These are phyloP conservation scores for Trachelipus rathkii DNA, from an alignment of 1,140 invertebrate genomes.

Conservation along the genomic window DNA sequence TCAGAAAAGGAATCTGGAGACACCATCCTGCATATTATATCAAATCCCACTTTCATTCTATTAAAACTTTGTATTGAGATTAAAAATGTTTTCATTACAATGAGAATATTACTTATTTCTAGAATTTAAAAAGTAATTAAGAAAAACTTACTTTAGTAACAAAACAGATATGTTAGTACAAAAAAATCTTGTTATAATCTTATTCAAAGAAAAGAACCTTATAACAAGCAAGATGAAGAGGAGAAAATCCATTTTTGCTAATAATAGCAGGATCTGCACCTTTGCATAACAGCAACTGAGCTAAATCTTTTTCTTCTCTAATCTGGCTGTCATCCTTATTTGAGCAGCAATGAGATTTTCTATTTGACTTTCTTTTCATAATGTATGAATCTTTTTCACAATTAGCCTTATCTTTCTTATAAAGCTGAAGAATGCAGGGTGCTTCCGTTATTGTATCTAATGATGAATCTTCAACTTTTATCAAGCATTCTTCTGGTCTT, in stretches of 20 bases:
- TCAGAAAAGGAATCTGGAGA: no score
- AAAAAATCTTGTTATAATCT: constrained; percentile 11
- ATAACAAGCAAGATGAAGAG: constrained; percentile 53
- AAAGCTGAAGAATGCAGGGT: constrained; percentile 29
- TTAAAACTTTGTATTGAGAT: no score
- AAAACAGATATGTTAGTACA: neutral
- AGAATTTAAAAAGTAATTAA: no score
- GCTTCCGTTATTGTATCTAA: constrained; percentile 1
- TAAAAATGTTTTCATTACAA: no score
- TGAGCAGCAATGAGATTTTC: neutral
- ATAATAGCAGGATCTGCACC: constrained; percentile 49
- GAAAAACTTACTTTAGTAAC: no score
- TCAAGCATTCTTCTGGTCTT: constrained; percentile 23
- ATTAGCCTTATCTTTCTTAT: constrained; percentile 26
- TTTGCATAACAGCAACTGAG: constrained; percentile 51
- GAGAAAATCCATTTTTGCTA: constrained; percentile 52
- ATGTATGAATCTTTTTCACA: constrained; percentile 14
- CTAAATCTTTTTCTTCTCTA: constrained; percentile 49
- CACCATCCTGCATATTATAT: no score
- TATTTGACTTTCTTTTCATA: constrained; percentile 1
- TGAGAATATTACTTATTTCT: no score
- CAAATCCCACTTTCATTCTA: no score
- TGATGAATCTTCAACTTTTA: constrained; percentile 22
- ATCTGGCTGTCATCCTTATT: constrained; percentile 19
- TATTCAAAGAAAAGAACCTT: constrained; percentile 48